Percentiles rank a stretch among this genome's conserved stretches.
Evolutionary conservation across 92 coral and sea anemone species (phyloP).

Genomic region (Heteractis magnifica): DNA sequence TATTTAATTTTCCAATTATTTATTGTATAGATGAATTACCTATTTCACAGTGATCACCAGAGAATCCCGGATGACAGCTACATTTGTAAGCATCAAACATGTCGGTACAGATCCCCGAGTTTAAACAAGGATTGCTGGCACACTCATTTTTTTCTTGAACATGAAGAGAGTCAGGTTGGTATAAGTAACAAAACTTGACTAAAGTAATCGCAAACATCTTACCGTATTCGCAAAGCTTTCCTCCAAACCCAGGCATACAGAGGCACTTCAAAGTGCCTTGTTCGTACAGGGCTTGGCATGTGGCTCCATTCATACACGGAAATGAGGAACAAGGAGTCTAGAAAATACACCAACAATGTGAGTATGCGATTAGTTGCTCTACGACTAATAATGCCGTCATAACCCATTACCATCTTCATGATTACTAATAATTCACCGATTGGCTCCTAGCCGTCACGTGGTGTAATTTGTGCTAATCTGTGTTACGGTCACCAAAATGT

Average conservation of each 20-base stretch:
- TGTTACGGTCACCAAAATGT: too few relatives aligned
- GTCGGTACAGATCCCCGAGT: slow-evolving; percentile 11
- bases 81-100: not conserved
- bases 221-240: slow-evolving; percentile 17
- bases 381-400: not conserved
- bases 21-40: not conserved
- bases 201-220: not conserved
- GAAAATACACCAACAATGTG: not conserved
- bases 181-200: too few relatives aligned
- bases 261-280: slow-evolving; percentile 11
- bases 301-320: slow-evolving; percentile 26
- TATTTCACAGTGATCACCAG: slow-evolving; percentile 10
- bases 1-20: too few relatives aligned
- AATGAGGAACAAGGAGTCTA: slow-evolving; percentile 27
- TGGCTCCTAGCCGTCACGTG: too few relatives aligned
- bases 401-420: not conserved
- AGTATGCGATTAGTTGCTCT: too few relatives aligned
- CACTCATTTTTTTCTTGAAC: slow-evolving; percentile 11
- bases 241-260: slow-evolving; percentile 7
- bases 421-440: not conserved
- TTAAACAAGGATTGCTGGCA: slow-evolving; percentile 19
- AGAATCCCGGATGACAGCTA: slow-evolving; percentile 15
- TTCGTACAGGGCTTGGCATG: slow-evolving; percentile 25
- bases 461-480: too few relatives aligned
- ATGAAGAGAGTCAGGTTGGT: too few relatives aligned